A percentile compares a stretch with the other conserved stretches of the same genome.
Conservation (phyloP, 2,888 invertebrate species). For the Agonopterix heracliana region DNA sequence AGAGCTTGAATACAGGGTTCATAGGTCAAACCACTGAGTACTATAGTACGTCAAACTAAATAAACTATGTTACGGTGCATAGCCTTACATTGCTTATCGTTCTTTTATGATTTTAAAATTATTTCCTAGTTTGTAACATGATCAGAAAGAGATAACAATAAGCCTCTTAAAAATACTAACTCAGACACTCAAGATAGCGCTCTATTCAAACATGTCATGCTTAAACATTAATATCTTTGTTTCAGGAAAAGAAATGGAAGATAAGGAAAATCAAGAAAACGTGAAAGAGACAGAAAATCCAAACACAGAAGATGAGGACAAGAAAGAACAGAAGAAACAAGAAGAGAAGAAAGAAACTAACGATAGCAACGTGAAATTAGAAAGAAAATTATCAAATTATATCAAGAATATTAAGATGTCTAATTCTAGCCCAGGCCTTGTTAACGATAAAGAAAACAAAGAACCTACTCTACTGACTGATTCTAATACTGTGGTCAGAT, state of each 20-base stretch:
- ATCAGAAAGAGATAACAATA: no score
- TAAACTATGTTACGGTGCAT: no score
- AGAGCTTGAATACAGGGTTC: no score
- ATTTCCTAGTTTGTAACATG: no score
- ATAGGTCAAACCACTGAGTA: no score
- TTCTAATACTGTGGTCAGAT: conserved; percentile 51
- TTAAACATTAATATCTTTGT: background rate
- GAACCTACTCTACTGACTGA: conserved; percentile 44
- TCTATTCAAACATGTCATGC: no score
- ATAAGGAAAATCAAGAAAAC: conserved; percentile 13
- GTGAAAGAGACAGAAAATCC: conserved; percentile 2
- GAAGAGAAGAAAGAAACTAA: conserved; percentile 1
- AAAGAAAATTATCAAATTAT: conserved; percentile 33
- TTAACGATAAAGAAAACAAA: conserved; percentile 33
- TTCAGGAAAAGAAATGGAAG: conserved; percentile 14
- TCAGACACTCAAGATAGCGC: no score
- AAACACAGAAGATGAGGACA: background rate
- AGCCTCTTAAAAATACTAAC: no score
- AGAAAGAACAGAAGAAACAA: no score
- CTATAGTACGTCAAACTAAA: no score
- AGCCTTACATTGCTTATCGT: no score
- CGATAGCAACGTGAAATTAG: background rate
- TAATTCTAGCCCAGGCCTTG: conserved; percentile 38
- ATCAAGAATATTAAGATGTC: conserved; percentile 49
- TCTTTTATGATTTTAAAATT: no score